Base-by-base conservation (phyloP, 2,113 vertebrate species). In the Montifringilla adamsi region DNA sequence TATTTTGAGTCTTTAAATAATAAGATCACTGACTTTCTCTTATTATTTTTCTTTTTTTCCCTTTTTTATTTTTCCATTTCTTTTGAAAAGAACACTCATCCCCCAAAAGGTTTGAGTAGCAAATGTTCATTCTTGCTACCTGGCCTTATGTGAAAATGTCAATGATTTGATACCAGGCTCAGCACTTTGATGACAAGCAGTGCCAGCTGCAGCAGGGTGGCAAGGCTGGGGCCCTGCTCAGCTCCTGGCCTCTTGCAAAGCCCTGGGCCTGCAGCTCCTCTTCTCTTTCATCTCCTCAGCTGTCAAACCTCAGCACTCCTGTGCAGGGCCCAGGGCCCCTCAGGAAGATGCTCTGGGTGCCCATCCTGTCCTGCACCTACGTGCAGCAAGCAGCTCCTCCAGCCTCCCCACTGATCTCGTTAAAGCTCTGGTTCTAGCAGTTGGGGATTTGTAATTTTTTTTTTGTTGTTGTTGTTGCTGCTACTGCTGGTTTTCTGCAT, bases 401-500 rank as follows among this genome's bases (percentile, higher is more conserved):
- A 67, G 58, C 59, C 24, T 69, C 78, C 69, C 47, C 62, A 27
- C 73, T 64, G 56, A 53, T 74, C 90, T 92, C 76, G 53, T 81
- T 92, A 83, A 80, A 89, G 33, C 55, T 77, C 84, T 53, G 44
- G 7, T 62, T 93, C 84, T 39, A 64, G 24, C 86, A 89, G 39
- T 44, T 59, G 63, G 62, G 30, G 60, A 69, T 83, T 67, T 91
- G 53, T n/a, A 73, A 52, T 59, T 64, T 86, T 92, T 81, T 56
- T 90, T 30, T 90, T 27, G 18, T 74, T 74, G n/a, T 37, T 37
- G 46, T 67, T 94, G 46, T 58, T 92, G 58, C 81, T 89, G 75
- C 82, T 94, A 6, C 60, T 68, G 58, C 78, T 92, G 85, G 47
- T 62, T 94, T 94, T 90, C 67, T 96, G 86, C 93, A 92, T 85